Conservation (phyloP, 2,797 vertebrate genomes). For the Aselliscus stoliczkanus region DNA sequence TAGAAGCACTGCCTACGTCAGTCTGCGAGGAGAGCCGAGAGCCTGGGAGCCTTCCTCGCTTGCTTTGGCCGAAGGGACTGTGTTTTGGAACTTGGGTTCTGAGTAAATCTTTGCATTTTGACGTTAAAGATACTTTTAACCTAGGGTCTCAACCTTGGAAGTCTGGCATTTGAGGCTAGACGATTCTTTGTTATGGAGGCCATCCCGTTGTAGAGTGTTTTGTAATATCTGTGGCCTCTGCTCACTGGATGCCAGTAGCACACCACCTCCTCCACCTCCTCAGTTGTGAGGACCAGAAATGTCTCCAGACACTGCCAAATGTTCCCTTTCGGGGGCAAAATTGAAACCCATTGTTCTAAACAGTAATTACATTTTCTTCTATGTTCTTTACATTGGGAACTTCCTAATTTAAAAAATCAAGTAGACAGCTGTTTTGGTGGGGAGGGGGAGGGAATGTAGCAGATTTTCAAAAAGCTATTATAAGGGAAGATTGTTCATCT, state of each 20-base stretch:
- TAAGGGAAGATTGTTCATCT: conserved; percentile 29
- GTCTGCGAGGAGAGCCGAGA: not conserved
- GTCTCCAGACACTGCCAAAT: not conserved
- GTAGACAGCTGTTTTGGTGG: not conserved
- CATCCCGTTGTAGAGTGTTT: not conserved
- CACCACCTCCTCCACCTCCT: not conserved
- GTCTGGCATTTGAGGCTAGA: not conserved
- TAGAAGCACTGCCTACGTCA: not conserved
- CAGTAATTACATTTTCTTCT: not conserved
- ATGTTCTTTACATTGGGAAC: not conserved
- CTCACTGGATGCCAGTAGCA: not conserved
- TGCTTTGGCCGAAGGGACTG: not conserved
- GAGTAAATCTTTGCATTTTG: not conserved
- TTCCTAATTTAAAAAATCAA: not conserved
- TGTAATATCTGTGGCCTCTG: not conserved
- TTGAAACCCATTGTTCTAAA: not conserved
- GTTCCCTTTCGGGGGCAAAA: not conserved
- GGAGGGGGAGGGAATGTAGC: not conserved
- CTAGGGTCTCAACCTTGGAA: not conserved
- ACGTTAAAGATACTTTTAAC: not conserved
- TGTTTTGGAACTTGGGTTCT: not conserved
- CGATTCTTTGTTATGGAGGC: not conserved
- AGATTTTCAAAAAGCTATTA: conserved; percentile 1
- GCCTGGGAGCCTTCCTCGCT: not conserved
- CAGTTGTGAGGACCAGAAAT: not conserved